Percentiles rank a stretch among this genome's conserved stretches.
Evolutionary conservation across 2,888 invertebrate species (phyloP).

Genomic region (Noctuana brunneofusca): DNA sequence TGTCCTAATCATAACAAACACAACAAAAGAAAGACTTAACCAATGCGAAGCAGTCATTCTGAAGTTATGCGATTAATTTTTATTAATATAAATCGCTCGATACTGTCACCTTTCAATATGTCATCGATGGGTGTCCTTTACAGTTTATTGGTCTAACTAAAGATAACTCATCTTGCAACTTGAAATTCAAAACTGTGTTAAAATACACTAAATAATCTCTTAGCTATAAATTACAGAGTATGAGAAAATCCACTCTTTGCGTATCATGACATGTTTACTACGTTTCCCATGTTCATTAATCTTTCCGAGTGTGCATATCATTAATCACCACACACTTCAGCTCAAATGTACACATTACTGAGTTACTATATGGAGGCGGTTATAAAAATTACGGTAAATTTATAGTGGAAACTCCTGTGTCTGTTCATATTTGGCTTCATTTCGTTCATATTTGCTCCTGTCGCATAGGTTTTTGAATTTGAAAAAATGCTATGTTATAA

Average conservation of each 20-base stretch:
- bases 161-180: not conserved
- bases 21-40: too few relatives aligned
- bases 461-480: too few relatives aligned
- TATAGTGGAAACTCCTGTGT: not conserved
- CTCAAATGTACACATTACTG: slow-evolving; percentile 3
- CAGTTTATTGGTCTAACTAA: not conserved
- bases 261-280: slow-evolving; percentile 3
- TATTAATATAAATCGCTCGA: too few relatives aligned
- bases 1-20: too few relatives aligned
- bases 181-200: not conserved
- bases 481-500: too few relatives aligned
- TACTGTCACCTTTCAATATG: not conserved
- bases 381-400: not conserved
- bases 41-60: too few relatives aligned
- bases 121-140: not conserved
- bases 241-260: not conserved
- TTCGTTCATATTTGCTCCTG: not conserved
- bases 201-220: not conserved
- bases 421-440: not conserved
- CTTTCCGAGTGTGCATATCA: slow-evolving; percentile 6
- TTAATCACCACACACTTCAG: slow-evolving; percentile 17
- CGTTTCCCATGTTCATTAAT: slow-evolving; percentile 13
- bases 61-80: too few relatives aligned
- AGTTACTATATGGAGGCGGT: not conserved
- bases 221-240: not conserved